Percentiles rank a stretch among this genome's conserved stretches.
Evolutionary conservation across 1,140 invertebrate species (phyloP).

Genomic region (Agrypnia vestita): DNA sequence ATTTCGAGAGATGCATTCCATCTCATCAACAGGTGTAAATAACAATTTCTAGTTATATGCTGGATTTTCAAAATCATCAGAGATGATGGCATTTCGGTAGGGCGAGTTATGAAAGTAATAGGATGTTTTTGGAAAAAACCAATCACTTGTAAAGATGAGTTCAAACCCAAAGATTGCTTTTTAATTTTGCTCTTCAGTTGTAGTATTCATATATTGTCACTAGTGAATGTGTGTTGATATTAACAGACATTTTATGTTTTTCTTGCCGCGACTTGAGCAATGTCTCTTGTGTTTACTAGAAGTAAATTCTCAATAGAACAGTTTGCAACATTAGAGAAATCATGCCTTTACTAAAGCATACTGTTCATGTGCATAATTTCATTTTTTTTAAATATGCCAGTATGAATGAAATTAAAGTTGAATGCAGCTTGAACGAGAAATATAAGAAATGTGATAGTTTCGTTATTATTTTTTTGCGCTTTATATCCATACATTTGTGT

Average conservation of each 20-base stretch:
- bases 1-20: no score
- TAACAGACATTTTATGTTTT: neutral
- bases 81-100: no score
- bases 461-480: conserved; percentile 40
- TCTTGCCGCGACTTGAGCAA: neutral
- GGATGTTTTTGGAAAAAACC: no score
- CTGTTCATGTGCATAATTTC: neutral
- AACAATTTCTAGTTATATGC: no score
- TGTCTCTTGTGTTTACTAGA: neutral
- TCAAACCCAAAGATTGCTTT: no score
- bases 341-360: neutral
- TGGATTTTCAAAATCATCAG: no score
- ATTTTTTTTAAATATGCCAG: conserved; percentile 20
- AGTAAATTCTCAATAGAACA: conserved; percentile 37
- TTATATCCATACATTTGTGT: conserved; percentile 33
- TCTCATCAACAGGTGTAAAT: no score
- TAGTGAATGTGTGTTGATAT: no score
- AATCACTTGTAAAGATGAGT: no score
- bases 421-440: neutral
- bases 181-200: no score
- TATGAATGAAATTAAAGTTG: conserved; percentile 33
- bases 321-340: conserved; percentile 1
- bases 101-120: no score
- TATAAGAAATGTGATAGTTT: conserved; percentile 40
- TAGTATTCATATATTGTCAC: no score